Base-by-base conservation (phyloP, 2,113 vertebrate genomes). In the Danionella cerebrum region DNA sequence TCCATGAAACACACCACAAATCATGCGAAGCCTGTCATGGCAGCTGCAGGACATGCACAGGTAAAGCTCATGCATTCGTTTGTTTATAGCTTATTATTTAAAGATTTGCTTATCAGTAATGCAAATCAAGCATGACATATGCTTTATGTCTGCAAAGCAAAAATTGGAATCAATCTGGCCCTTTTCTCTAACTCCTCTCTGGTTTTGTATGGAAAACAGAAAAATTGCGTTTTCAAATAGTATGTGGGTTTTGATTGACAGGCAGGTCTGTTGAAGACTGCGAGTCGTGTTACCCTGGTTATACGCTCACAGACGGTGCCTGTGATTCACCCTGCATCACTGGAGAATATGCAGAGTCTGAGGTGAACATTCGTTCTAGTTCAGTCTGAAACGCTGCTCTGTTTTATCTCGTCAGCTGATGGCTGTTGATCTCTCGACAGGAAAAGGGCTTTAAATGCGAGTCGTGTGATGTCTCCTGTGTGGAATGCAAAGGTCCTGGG, bases 1-100 rank as follows among this genome's bases (percentile, higher is more conserved):
- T 90, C 0, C 79, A 79, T 10, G 85, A 89, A 18, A 16, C 71
- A 1, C 71, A 39, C 0, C 73, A 83, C 18, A 77, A 68, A 0
- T 68, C 85, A 71, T 97, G 95, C 39, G 89, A 92, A 79, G 84
- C 85, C 72, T 95, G 95, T 73, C 90, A 93, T n/a, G 70, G 88
- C 8, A 89, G 83, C 55, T 98, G 95, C 60, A 84, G 18, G 3
- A 79, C 87, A 0, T 97, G 94, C 74, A 75, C 82, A 81, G 92
- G 94, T 97, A 82, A 55, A 12, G 6, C n/a, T n/a, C n/a, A n/a
- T n/a, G n/a, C n/a, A n/a, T n/a, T n/a, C n/a, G n/a, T n/a, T n/a
- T n/a, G n/a, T n/a, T n/a, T n/a, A n/a, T n/a, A n/a, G n/a, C n/a
- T n/a, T n/a, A n/a, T n/a, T n/a, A n/a, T n/a, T n/a, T n/a, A n/a